Evolutionary conservation across 1,140 invertebrate genomes (phyloP), one percentile per base, ranked within the genome.

Genomic region (Araneus ventricosus): DNA sequence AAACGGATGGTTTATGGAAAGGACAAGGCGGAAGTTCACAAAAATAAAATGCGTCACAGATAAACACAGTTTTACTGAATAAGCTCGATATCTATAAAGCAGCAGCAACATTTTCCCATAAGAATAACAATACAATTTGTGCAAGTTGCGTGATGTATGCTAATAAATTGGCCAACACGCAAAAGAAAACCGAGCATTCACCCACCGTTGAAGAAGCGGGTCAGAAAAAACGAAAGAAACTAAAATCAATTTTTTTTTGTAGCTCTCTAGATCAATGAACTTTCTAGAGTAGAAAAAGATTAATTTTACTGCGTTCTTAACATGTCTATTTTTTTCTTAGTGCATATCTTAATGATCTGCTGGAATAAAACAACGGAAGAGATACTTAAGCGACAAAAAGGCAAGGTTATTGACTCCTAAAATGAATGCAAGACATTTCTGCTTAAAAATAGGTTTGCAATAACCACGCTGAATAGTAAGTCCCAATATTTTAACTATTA

Each of bases 161-260:
- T 88, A 39, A 88, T 41, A 70, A 45, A 24, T 24, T 75, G 24
- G n/a, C 24, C n/a, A 45, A 30, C 37, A 52, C 59, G 63, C 87
- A 41, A 70, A 61, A 24, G 22, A 30, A 86, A 37, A 45, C 10
- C 61, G 87, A 88, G 67, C 87, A 88, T 88, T 88, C 87, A 88
- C 87, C 39, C 63, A 27, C n/a, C 8, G n/a, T 63, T n/a, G 0
- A 41, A 88, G n/a, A 70, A 88, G 41, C 39, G 22, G 61, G 87
- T 88, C 87, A 45, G 14, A 8, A 20, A 37, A 59, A 41, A 86
- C 10, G 27, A 67, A 88, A 70, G n/a, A 52, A 75, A 70, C 27
- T 22, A 37, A 70, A 70, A 52, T 70, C 61, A 10, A 75, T 63
- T 34, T 61, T 63, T 70, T 87, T 34, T 61, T 63, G 27, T 63